Conservation (phyloP, 2,113 vertebrate species). For the Rafetus swinhoei region DNA sequence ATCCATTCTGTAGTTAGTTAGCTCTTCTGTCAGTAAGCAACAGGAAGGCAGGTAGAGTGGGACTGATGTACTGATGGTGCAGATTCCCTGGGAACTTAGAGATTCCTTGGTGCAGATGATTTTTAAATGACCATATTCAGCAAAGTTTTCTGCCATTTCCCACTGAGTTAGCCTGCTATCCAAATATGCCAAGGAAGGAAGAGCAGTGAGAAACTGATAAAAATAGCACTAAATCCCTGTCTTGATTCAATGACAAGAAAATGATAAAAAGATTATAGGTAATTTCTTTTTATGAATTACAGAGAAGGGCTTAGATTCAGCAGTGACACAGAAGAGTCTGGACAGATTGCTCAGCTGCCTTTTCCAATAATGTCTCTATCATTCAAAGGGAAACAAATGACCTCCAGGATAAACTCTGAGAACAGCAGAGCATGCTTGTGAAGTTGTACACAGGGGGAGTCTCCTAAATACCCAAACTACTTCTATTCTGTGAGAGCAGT, state of each 20-base stretch:
- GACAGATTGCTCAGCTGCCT: neutral
- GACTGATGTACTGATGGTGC: neutral
- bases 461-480: neutral
- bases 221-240: conserved; percentile 25
- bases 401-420: neutral
- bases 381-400: neutral
- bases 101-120: neutral
- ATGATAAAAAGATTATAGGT: conserved; percentile 36
- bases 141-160: neutral
- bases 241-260: conserved; percentile 23
- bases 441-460: neutral
- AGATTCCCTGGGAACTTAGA: neutral
- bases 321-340: neutral
- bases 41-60: neutral
- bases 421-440: neutral
- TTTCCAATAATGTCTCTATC: neutral
- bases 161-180: neutral
- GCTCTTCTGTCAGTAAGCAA: neutral
- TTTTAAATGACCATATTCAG: neutral
- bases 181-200: neutral
- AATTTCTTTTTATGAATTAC: conserved; percentile 25
- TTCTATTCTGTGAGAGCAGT: neutral
- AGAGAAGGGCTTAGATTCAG: neutral
- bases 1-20: neutral
- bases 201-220: neutral